A percentile compares a stretch with the other conserved stretches of the same genome.
Conservation (phyloP, 2,888 invertebrate genomes). For the Conchocele bisecta region DNA sequence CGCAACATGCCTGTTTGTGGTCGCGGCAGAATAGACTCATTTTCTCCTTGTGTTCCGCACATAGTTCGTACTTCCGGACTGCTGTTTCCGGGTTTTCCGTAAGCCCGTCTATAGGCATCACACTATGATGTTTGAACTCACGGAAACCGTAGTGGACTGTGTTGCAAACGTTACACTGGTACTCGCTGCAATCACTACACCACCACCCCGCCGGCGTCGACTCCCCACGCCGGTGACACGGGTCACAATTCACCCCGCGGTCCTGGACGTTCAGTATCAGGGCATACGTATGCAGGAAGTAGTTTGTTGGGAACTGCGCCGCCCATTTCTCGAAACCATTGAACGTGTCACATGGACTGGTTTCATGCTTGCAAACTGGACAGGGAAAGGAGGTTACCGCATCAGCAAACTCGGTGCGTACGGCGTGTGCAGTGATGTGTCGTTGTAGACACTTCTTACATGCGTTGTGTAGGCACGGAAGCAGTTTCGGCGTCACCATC, state of each 20-base stretch:
- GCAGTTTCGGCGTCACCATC: slow-evolving; percentile 43
- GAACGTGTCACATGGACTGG: slow-evolving; percentile 17
- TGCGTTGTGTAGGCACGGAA: slow-evolving; percentile 49
- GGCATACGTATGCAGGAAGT: slow-evolving; percentile 46
- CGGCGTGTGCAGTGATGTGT: slow-evolving; percentile 27
- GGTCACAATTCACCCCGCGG: slow-evolving; percentile 45
- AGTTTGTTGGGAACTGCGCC: slow-evolving; percentile 45
- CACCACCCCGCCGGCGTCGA: slow-evolving; percentile 48
- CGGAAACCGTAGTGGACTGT: slow-evolving; percentile 53
- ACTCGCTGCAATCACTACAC: slow-evolving; percentile 55
- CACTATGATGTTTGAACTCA: slow-evolving; percentile 45
- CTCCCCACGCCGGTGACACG: slow-evolving; percentile 44
- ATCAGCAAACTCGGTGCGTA: slow-evolving; percentile 27
- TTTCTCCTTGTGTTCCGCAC: slow-evolving; percentile 43
- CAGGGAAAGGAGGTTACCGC: slow-evolving; percentile 31
- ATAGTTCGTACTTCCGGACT: slow-evolving; percentile 43
- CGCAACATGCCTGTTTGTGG: slow-evolving; percentile 39
- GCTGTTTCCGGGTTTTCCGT: slow-evolving; percentile 45
- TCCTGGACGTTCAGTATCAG: slow-evolving; percentile 43
- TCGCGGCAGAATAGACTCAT: slow-evolving; percentile 43
- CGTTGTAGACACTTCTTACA: slow-evolving; percentile 49
- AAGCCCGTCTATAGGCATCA: slow-evolving; percentile 44
- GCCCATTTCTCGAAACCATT: slow-evolving; percentile 54
- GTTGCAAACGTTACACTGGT: slow-evolving; percentile 50
- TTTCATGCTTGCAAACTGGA: slow-evolving; percentile 41